Conservation (phyloP, 2,888 invertebrate species). For the Junonia oenone region DNA sequence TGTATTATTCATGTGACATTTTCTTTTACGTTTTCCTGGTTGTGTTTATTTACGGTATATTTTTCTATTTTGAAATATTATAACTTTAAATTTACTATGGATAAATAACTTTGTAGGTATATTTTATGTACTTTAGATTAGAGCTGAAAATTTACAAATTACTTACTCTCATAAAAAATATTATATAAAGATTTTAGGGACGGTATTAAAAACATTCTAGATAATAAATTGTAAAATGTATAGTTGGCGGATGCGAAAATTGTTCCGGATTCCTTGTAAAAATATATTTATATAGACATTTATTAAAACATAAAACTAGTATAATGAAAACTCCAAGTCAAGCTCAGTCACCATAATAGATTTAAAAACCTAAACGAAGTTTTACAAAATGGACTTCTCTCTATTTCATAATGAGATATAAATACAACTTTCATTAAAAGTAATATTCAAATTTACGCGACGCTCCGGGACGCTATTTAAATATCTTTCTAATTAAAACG, state of each 20-base stretch:
- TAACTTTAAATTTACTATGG: too few species aligned
- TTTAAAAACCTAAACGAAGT: not conserved
- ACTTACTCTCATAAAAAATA: too few species aligned
- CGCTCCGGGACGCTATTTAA: conserved; percentile 19
- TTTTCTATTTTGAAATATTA: not conserved
- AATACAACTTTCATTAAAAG: conserved; percentile 22
- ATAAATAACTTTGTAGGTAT: not conserved
- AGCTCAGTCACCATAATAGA: not conserved
- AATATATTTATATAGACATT: too few species aligned
- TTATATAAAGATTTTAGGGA: too few species aligned
- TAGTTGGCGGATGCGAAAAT: too few species aligned
- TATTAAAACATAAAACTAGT: too few species aligned
- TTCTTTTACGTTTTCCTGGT: not conserved
- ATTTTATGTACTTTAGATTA: too few species aligned
- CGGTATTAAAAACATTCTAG: too few species aligned
- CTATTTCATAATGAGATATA: conserved; percentile 14
- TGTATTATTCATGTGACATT: not conserved
- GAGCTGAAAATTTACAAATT: too few species aligned
- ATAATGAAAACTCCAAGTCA: not conserved
- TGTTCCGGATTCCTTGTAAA: too few species aligned
- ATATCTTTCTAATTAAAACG: conserved; percentile 27
- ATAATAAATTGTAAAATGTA: too few species aligned
- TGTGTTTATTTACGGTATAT: not conserved
- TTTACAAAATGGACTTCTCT: conserved; percentile 8
- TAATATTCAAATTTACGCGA: conserved; percentile 24